A percentile compares a stretch with the other conserved stretches of the same genome.
Conservation (phyloP, 2,797 vertebrate genomes). For the Ciconia nigra region DNA sequence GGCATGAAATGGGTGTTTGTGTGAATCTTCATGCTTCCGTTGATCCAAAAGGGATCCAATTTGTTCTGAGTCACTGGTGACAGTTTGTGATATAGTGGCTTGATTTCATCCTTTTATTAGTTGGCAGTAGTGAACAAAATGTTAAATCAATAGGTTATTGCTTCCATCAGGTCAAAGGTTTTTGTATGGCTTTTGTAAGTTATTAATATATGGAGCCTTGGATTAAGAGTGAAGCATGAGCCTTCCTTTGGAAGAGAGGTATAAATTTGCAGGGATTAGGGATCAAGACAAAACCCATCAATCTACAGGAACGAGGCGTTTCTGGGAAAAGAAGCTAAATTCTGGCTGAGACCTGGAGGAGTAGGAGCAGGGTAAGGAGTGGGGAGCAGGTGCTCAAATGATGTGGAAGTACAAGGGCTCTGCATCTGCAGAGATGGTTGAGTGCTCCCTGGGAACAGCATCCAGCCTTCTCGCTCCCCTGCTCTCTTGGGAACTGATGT, state of each 20-base stretch:
- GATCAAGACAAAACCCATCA: neutral
- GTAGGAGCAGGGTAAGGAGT: neutral
- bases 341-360: neutral
- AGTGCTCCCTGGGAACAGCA: neutral
- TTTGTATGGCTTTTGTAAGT: neutral
- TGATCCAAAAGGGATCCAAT: neutral
- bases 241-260: neutral
- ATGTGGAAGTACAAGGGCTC: neutral
- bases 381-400: neutral
- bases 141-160: slow-evolving; percentile 3
- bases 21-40: neutral
- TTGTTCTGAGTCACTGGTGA: neutral
- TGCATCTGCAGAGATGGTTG: neutral
- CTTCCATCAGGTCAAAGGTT: neutral
- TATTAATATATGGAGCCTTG: neutral
- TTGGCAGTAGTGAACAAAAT: neutral
- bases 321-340: neutral
- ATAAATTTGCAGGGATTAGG: neutral
- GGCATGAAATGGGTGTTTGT: neutral
- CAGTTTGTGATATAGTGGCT: neutral
- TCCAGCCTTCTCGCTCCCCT: accelerated
- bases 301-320: neutral
- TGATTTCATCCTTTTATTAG: neutral
- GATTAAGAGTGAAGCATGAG: neutral
- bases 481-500: neutral